Evolutionary conservation across 2,797 vertebrate genomes (phyloP).

Genomic region (Darevskia nairensis): DNA sequence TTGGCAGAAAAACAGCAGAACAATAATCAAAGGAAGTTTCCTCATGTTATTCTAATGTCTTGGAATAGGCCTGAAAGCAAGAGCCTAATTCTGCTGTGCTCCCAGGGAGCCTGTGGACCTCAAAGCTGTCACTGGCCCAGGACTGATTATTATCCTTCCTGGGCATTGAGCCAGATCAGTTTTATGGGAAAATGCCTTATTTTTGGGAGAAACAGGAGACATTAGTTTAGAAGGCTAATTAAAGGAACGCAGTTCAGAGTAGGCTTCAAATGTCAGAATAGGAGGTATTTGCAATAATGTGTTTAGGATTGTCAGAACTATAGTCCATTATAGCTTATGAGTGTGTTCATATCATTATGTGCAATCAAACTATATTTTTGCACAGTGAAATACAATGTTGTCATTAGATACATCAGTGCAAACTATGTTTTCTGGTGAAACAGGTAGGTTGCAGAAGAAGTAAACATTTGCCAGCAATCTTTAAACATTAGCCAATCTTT

Average conservation of each 20-base stretch:
- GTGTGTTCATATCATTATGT: background rate
- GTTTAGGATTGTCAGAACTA: background rate
- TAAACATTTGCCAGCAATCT: no score
- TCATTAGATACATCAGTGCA: background rate
- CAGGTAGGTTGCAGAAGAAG: background rate
- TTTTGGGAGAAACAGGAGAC: constrained; percentile 11
- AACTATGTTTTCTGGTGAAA: background rate
- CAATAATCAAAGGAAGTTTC: constrained; percentile 34
- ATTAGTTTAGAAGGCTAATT: constrained; percentile 18
- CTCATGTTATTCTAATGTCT: constrained; percentile 29
- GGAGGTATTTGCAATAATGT: background rate
- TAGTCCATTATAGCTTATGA: background rate
- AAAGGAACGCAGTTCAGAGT: background rate
- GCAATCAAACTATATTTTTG: background rate
- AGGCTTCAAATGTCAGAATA: constrained; percentile 12
- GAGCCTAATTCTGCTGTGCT: constrained; percentile 15
- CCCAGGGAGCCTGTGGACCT: constrained; percentile 9
- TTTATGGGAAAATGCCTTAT: constrained; percentile 29
- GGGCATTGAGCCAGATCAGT: constrained; percentile 19
- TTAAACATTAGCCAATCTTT: background rate
- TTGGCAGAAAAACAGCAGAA: constrained; percentile 13
- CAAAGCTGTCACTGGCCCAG: constrained; percentile 34
- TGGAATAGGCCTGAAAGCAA: constrained; percentile 34
- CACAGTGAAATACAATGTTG: background rate
- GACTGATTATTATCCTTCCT: constrained; percentile 36